Evolutionary conservation across 1,140 invertebrate genomes (phyloP).

Genomic region (Globodera rostochiensis): DNA sequence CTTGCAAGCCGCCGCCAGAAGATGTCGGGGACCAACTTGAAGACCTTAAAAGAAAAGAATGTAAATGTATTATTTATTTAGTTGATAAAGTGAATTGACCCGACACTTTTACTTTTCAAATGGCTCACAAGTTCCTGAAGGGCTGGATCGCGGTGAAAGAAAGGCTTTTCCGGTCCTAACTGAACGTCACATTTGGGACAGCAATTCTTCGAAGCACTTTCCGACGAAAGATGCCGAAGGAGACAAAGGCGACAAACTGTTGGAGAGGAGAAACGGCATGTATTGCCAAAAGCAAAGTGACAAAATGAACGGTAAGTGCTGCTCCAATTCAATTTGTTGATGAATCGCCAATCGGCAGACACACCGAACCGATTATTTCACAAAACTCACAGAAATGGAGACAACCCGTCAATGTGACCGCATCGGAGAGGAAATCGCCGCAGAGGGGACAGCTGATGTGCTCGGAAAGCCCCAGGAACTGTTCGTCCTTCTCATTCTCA

Average conservation of each 20-base stretch:
- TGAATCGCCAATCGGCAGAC: slow-evolving; percentile 2
- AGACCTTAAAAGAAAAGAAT: slow-evolving; percentile 25
- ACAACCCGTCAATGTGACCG: slow-evolving; percentile 35
- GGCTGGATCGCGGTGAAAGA: slow-evolving; percentile 10
- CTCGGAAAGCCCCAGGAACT: slow-evolving; percentile 9
- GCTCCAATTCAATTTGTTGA: background rate
- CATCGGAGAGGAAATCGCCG: slow-evolving; percentile 28
- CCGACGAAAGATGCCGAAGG: slow-evolving; percentile 11
- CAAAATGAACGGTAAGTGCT: background rate
- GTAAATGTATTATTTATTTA: background rate
- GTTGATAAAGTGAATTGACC: background rate
- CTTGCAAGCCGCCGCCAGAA: slow-evolving; percentile 31
- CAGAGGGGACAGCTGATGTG: slow-evolving; percentile 34
- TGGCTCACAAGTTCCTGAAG: slow-evolving; percentile 30
- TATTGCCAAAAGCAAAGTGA: too few relatives aligned
- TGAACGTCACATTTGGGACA: slow-evolving; percentile 35
- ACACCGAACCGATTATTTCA: background rate
- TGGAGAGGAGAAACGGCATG: background rate
- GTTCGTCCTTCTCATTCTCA: background rate
- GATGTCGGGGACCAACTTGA: slow-evolving; percentile 36
- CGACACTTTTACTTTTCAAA: background rate
- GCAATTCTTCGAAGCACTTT: slow-evolving; percentile 5
- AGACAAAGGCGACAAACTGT: slow-evolving; percentile 37
- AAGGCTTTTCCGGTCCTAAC: slow-evolving; percentile 15
- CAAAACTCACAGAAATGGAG: slow-evolving; percentile 36